phyloP scores from a whole-genome alignment of 2,113 vertebrate species.

The Hippotragus niger region DNA sequence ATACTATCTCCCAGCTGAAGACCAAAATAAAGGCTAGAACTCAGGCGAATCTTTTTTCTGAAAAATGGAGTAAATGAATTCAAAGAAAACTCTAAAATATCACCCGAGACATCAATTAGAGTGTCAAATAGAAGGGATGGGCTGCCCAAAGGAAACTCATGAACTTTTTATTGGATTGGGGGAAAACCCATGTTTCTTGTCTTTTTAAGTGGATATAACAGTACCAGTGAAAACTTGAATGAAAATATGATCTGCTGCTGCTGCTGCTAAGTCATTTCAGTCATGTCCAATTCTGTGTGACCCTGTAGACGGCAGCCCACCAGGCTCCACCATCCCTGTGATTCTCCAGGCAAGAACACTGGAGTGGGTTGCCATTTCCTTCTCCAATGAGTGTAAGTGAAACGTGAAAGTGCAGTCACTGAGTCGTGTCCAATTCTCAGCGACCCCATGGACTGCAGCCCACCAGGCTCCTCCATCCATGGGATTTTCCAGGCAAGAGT shows the following conservation, averaged over 20 bases:
- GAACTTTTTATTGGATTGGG: constrained; percentile 8
- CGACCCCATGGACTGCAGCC: too few species aligned
- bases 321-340: too few species aligned
- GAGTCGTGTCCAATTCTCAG: too few species aligned
- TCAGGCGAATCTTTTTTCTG: background rate
- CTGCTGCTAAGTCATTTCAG: too few species aligned
- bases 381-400: too few species aligned
- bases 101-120: background rate
- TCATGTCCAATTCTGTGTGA: fast-evolving
- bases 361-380: too few species aligned
- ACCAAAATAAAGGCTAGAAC: background rate
- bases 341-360: too few species aligned
- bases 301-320: fast-evolving
- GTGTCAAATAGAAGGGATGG: background rate
- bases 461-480: too few species aligned
- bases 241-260: background rate
- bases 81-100: constrained; percentile 27
- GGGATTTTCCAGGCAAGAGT: too few species aligned
- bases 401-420: too few species aligned
- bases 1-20: constrained; percentile 49
- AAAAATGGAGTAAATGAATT: constrained; percentile 40
- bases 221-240: background rate
- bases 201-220: background rate
- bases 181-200: background rate
- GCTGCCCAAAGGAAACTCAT: background rate